Conservation (phyloP, 2,113 vertebrate genomes). For the Herpetotheres cachinnans region DNA sequence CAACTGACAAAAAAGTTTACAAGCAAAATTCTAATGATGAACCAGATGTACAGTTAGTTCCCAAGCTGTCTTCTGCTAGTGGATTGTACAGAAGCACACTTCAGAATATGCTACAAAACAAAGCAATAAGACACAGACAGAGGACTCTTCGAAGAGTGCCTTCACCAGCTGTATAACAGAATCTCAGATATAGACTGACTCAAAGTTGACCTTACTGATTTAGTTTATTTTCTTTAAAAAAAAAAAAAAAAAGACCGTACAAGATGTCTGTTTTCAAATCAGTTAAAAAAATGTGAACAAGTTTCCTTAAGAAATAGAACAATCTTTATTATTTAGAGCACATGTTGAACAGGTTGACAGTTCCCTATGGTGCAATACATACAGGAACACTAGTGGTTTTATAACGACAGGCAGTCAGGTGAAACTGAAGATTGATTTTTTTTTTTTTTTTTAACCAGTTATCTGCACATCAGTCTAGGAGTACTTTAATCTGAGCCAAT, state of each 20-base stretch:
- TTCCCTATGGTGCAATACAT: conserved; percentile 64
- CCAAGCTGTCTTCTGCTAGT: neutral
- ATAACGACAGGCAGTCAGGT: conserved; percentile 62
- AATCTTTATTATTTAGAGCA: conserved; percentile 79
- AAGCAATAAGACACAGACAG: neutral
- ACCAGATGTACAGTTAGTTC: neutral
- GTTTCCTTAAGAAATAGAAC: conserved; percentile 76
- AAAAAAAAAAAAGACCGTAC: neutral
- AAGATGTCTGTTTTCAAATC: neutral
- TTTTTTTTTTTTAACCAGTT: conserved; percentile 67
- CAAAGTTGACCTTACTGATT: neutral
- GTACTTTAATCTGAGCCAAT: neutral
- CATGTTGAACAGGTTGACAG: conserved; percentile 67
- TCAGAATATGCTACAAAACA: neutral
- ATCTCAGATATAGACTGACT: neutral
- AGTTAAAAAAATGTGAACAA: conserved; percentile 65
- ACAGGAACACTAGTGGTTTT: conserved; percentile 69
- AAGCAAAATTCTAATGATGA: neutral
- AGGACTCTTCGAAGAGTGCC: neutral
- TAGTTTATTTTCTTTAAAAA: conserved; percentile 13
- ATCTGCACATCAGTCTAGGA: conserved; percentile 11
- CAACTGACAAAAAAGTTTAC: neutral
- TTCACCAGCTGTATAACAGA: neutral
- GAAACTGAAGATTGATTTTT: neutral
- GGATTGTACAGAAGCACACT: neutral